Base-by-base conservation (phyloP, 2,888 invertebrate species). In the Synergus itoensis region DNA sequence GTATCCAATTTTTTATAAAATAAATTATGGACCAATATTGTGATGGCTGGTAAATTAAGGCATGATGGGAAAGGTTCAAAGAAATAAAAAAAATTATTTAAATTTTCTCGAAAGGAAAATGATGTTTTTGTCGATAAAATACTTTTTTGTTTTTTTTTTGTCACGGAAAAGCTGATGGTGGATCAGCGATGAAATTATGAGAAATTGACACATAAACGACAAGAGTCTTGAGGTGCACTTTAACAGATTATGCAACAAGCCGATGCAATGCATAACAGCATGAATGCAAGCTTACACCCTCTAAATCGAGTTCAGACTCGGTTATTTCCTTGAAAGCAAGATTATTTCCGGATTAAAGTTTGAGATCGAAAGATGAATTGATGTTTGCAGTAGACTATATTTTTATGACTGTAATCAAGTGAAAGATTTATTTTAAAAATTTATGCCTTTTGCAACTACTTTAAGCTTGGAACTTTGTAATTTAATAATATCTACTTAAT, bases 261-360 rank as follows among this genome's bases (percentile, higher is more conserved):
- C 67, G 21, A 21, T 18, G 28, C 28, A 45, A 45, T 16, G 67
- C 16, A 63, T 28, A 63, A 69, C 45, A 43, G 45, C 4, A 45
- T 53, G 21, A 69, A 69, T 69, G 48, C 69, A 69, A 9, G 43
- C 69, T 69, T 48, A 21, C 69, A 48, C 45, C 45, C 48, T 69
- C 16, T 69, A 48, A 69, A 69, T 69, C 28, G 69, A 69, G 48
- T 69, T 48, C 48, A 69, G 11, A 48, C 69, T 3, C 28, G 45
- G 69, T 48, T 69, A 69, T 28, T 69, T n/a, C 28, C 69, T 28
- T 69, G 16, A 69, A 69, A 69, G 69, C 28, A 69, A 48, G 28
- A 69, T 45, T 53, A 53, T 53, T n/a, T n/a, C 53, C n/a, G 53
- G 53, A 53, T 53, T 53, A 53, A 28, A 40, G 9, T 40, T 63